Percentiles rank a stretch among this genome's conserved stretches.
These are phyloP conservation scores for Cataglyphis altisquamis DNA, from an alignment of 2,888 invertebrate genomes.

Conservation along the genomic window DNA sequence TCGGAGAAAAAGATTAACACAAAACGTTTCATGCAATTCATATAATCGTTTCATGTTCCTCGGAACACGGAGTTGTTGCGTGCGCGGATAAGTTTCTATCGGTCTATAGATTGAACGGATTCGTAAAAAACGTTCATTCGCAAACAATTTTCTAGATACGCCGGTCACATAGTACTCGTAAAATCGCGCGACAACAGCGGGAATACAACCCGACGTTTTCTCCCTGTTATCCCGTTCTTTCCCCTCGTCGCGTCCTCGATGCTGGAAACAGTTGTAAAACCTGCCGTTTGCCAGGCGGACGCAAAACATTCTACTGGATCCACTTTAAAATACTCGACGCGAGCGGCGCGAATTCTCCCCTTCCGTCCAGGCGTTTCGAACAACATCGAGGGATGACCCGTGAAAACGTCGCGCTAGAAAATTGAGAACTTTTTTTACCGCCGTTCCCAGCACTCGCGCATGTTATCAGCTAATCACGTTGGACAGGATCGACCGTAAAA, in stretches of 20 bases:
- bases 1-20: not conserved
- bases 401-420: conserved; percentile 41
- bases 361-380: conserved; percentile 30
- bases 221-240: conserved; percentile 41
- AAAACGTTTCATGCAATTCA: not conserved
- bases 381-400: conserved; percentile 36
- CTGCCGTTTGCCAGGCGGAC: conserved; percentile 51
- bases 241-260: conserved; percentile 33
- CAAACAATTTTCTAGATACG: conserved; percentile 49
- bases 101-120: conserved; percentile 41
- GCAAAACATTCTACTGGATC: conserved; percentile 58
- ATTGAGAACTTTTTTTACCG: conserved; percentile 43
- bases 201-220: conserved; percentile 29
- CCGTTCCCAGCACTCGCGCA: conserved; percentile 13
- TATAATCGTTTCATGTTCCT: conserved; percentile 1
- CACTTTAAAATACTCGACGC: conserved; percentile 54
- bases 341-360: conserved; percentile 14
- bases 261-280: conserved; percentile 57
- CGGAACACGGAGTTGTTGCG: not conserved
- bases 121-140: conserved; percentile 56
- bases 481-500: conserved; percentile 27
- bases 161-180: conserved; percentile 37
- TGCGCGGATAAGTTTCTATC: not conserved
- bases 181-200: conserved; percentile 46
- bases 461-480: conserved; percentile 48